Percentiles rank a stretch among this genome's conserved stretches.
Conservation (phyloP, 2,797 vertebrate genomes). For the Apodemus agrarius region DNA sequence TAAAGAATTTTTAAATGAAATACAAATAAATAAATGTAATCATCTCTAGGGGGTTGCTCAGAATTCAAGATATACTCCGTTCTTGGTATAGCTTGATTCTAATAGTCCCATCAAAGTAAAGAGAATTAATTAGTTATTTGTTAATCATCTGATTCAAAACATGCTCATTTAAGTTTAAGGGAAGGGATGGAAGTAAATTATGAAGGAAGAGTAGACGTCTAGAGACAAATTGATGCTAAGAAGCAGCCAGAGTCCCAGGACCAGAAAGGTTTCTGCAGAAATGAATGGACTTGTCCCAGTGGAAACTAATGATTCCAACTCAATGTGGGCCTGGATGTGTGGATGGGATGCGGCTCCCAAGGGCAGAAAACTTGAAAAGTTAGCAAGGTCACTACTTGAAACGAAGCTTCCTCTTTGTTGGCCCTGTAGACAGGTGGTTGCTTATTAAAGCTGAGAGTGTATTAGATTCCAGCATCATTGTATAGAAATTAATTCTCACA, state of each 20-base stretch:
- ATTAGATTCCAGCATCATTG: not conserved
- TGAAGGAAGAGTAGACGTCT: not conserved
- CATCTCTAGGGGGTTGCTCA: not conserved
- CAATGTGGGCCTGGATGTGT: not conserved
- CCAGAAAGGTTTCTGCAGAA: not conserved
- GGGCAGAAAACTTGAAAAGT: constrained; percentile 17
- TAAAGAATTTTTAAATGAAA: not conserved
- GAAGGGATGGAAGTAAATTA: not conserved
- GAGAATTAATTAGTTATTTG: not conserved
- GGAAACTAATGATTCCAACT: not conserved
- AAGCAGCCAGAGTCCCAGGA: not conserved
- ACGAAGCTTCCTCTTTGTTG: not conserved
- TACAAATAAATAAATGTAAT: not conserved
- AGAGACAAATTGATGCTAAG: not conserved
- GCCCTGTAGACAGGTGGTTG: not conserved
- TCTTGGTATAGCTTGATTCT: not conserved
- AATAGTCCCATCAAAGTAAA: constrained; percentile 51
- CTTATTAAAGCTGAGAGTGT: not conserved
- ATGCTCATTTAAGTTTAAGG: not conserved
- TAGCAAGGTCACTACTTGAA: not conserved
- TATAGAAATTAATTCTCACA: constrained; percentile 24
- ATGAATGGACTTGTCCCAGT: not conserved
- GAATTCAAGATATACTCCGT: not conserved
- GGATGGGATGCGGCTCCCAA: not conserved
- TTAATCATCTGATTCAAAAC: constrained; percentile 40